phyloP scores from a whole-genome alignment of 2,797 vertebrate genomes.

The Sparidentex hasta region DNA sequence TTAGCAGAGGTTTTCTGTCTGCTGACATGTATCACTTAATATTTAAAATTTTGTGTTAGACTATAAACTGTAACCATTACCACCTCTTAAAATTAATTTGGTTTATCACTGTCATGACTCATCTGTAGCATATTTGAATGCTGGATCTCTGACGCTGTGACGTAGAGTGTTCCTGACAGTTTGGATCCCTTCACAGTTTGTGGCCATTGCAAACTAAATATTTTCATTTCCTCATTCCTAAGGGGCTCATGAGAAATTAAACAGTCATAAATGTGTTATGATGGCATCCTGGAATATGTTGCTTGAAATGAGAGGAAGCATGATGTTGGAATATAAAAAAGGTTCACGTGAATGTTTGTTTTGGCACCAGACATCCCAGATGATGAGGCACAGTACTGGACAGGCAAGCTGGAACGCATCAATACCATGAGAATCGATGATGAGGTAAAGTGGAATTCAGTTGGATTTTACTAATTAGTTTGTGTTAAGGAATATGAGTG shows the following conservation, averaged over 20 bases:
- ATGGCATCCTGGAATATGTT: neutral
- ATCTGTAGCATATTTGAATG: neutral
- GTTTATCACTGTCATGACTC: neutral
- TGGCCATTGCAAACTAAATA: neutral
- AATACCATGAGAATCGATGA: constrained; percentile 90
- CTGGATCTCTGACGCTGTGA: neutral
- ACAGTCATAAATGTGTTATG: constrained; percentile 60
- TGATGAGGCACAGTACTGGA: constrained; percentile 97
- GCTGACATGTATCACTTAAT: neutral
- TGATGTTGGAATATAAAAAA: neutral
- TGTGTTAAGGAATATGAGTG: neutral
- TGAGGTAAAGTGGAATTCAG: constrained; percentile 85
- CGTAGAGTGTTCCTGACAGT: neutral
- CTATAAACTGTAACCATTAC: neutral
- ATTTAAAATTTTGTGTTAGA: neutral
- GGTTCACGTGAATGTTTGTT: constrained; percentile 23
- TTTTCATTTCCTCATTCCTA: constrained; percentile 25
- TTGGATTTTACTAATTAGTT: neutral
- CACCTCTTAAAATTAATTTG: neutral
- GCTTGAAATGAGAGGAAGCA: constrained; percentile 1
- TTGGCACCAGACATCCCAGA: constrained; percentile 94
- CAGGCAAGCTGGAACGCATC: constrained; percentile 92
- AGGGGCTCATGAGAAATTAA: constrained; percentile 61
- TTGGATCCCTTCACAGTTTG: constrained; percentile 8
- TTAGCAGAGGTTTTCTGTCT: neutral